phyloP scores from a whole-genome alignment of 2,113 vertebrate species.

The Platysteira castanea region DNA sequence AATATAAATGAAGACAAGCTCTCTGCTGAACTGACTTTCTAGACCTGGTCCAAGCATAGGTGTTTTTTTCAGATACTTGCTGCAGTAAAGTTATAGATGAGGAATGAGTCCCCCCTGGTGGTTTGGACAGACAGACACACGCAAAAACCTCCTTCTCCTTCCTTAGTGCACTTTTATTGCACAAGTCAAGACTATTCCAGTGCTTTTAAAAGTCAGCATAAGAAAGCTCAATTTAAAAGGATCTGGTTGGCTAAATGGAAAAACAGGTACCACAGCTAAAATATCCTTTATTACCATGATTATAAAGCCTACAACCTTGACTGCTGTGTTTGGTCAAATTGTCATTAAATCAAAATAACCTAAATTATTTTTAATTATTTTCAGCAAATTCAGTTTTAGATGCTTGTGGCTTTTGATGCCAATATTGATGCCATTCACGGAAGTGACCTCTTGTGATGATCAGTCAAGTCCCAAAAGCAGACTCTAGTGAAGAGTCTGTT shows the following conservation, averaged over 20 bases:
- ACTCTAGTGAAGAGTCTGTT: background rate
- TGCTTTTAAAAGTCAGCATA: background rate
- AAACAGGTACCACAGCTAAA: background rate
- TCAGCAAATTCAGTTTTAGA: background rate
- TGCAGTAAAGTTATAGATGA: background rate
- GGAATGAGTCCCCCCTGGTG: conserved; percentile 59
- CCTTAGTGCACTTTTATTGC: background rate
- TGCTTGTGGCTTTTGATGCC: background rate
- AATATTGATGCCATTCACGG: rapidly evolving
- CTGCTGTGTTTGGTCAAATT: background rate
- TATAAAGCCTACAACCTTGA: background rate
- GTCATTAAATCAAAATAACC: background rate
- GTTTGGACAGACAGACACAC: background rate
- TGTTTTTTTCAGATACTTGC: background rate
- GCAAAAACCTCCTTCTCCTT: background rate
- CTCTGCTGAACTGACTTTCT: background rate
- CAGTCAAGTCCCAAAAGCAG: background rate
- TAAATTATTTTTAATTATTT: background rate
- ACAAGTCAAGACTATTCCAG: background rate
- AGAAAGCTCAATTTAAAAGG: background rate
- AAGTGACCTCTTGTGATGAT: background rate
- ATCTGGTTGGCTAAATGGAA: background rate
- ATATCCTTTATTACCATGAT: background rate
- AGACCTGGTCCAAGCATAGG: background rate
- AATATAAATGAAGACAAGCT: background rate